Percentiles rank a stretch among this genome's conserved stretches.
Conservation (phyloP, 2,888 invertebrate genomes). For the Drosophila putrida region DNA sequence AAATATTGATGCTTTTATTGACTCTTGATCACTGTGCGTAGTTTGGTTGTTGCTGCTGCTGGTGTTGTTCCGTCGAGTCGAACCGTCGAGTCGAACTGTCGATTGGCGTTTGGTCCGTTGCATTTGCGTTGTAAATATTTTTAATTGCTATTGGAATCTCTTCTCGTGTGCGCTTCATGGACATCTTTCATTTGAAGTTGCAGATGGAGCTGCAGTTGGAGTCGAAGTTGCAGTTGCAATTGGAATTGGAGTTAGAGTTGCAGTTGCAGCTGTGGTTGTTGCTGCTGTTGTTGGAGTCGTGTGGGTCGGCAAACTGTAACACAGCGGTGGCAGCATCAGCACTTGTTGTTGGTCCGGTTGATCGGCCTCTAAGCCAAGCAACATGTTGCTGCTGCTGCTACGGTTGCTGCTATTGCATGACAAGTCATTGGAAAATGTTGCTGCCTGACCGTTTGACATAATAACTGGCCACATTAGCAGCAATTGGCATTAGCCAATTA, state of each 20-base stretch:
- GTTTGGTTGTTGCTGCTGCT: slow-evolving; percentile 13
- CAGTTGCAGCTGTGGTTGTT: slow-evolving; percentile 18
- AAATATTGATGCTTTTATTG: neutral
- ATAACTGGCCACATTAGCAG: slow-evolving; percentile 81
- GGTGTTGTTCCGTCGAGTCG: slow-evolving; percentile 24
- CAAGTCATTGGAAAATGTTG: slow-evolving; percentile 65
- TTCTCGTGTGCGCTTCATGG: slow-evolving; percentile 69
- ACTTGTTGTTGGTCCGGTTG: slow-evolving; percentile 60
- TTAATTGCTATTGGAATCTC: slow-evolving; percentile 79
- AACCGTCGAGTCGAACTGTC: slow-evolving; percentile 28
- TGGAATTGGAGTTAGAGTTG: slow-evolving; percentile 28
- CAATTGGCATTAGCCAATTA: slow-evolving; percentile 80
- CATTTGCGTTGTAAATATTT: slow-evolving; percentile 81
- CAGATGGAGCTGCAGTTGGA: slow-evolving; percentile 12
- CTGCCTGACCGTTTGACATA: slow-evolving; percentile 78
- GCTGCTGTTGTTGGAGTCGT: slow-evolving; percentile 36
- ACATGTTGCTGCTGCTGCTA: slow-evolving; percentile 22
- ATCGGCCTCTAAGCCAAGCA: slow-evolving; percentile 35
- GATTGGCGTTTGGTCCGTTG: slow-evolving; percentile 46
- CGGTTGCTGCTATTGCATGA: slow-evolving; percentile 53
- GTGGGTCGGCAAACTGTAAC: slow-evolving; percentile 77
- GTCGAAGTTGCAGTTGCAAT: slow-evolving; percentile 10
- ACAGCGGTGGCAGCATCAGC: slow-evolving; percentile 39
- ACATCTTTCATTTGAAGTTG: slow-evolving; percentile 70
- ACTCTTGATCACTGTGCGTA: slow-evolving; percentile 35